phyloP scores from a whole-genome alignment of 2,888 invertebrate genomes.

The Chrysolina haemoptera region DNA sequence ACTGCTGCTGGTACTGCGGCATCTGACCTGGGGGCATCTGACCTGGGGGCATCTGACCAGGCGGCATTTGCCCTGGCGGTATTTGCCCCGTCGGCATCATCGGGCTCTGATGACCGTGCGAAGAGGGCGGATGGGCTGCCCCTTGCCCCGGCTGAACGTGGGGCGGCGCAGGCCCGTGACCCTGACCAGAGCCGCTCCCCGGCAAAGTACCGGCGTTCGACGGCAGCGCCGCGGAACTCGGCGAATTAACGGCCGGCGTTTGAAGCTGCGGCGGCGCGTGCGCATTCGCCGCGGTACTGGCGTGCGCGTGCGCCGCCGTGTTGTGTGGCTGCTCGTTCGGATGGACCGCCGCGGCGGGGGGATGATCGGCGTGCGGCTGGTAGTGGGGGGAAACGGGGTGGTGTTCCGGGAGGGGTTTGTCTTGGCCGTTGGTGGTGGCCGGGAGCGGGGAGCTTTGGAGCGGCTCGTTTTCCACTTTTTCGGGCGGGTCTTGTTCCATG shows the following conservation, averaged over 20 bases:
- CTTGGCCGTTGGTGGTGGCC: conserved; percentile 33
- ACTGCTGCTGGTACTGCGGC: conserved; percentile 63
- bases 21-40: conserved; percentile 69
- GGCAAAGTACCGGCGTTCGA: conserved; percentile 18
- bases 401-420: conserved; percentile 49
- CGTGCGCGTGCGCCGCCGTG: conserved; percentile 46
- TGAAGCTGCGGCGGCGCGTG: conserved; percentile 52
- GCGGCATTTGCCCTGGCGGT: conserved; percentile 67
- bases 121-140: conserved; percentile 45
- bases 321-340: conserved; percentile 24
- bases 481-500: conserved; percentile 53
- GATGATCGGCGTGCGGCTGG: conserved; percentile 22
- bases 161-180: conserved; percentile 43
- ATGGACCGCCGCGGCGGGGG: conserved; percentile 14
- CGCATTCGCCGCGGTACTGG: conserved; percentile 40
- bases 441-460: conserved; percentile 36
- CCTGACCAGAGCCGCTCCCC: background rate
- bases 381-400: conserved; percentile 50
- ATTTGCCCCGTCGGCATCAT: conserved; percentile 69
- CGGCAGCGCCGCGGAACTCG: conserved; percentile 34
- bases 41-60: conserved; percentile 68
- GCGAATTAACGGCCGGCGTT: conserved; percentile 40
- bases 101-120: conserved; percentile 60
- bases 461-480: conserved; percentile 39
- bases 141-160: conserved; percentile 49